phyloP scores from a whole-genome alignment of 2,113 vertebrate genomes.

The Microcebus tavaratra region DNA sequence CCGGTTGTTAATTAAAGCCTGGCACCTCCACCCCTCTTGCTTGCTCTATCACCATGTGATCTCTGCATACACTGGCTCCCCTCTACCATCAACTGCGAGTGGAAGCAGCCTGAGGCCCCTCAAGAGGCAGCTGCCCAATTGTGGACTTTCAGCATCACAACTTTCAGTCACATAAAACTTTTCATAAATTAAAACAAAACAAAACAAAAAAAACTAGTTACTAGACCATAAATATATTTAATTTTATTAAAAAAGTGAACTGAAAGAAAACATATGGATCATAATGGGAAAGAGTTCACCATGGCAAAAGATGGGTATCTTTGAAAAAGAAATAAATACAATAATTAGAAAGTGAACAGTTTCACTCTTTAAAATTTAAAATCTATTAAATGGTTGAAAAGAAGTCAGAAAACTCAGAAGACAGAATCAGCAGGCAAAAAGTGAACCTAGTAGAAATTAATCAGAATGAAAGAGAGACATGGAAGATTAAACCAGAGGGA shows the following conservation, averaged over 20 bases:
- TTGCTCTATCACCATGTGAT: no score
- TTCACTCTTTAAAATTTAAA: not conserved
- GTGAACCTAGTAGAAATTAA: not conserved
- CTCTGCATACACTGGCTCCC: no score
- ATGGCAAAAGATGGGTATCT: not conserved
- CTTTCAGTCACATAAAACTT: no score
- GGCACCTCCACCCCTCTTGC: no score
- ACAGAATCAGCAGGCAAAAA: not conserved
- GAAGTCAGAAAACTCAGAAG: not conserved
- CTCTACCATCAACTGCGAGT: no score
- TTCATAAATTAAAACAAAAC: no score
- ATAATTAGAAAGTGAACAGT: not conserved
- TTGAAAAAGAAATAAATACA: not conserved
- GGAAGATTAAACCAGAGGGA: not conserved
- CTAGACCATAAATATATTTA: not conserved
- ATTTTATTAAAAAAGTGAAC: not conserved
- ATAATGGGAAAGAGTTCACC: no score
- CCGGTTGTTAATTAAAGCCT: no score
- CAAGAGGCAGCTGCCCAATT: no score
- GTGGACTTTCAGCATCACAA: no score
- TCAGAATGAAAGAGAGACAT: not conserved
- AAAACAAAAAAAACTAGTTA: not conserved
- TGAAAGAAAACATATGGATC: not conserved
- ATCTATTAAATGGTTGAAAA: not conserved
- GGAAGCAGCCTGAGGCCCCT: no score